Percentiles rank a stretch among this genome's conserved stretches.
These are phyloP conservation scores for Prosopocoilus inquinatus DNA, from an alignment of 2,888 invertebrate genomes.

Conservation along the genomic window DNA sequence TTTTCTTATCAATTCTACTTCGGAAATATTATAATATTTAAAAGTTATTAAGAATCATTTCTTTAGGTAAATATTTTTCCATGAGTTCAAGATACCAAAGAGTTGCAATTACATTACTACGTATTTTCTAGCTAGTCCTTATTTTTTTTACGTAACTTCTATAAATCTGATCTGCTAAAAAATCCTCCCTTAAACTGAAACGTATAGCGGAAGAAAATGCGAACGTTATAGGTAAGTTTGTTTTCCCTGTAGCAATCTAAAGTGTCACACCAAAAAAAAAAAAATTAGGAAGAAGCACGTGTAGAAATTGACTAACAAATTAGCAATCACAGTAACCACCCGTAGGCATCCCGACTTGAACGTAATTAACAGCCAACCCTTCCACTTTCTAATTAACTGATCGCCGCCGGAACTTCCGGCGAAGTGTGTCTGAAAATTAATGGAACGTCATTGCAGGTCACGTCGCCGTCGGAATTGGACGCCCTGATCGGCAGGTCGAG, in stretches of 20 bases:
- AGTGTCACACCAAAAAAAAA: background rate
- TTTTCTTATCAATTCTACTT: no score
- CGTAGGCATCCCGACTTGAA: no score
- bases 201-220: background rate
- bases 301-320: no score
- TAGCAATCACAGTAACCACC: no score
- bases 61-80: constrained; percentile 3
- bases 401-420: background rate
- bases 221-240: background rate
- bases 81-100: background rate
- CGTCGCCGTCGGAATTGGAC: constrained; percentile 60
- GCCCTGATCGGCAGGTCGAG: constrained; percentile 52
- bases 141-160: background rate
- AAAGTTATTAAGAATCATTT: background rate
- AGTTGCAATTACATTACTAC: constrained; percentile 1
- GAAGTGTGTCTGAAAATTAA: background rate
- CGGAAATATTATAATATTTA: background rate
- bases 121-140: background rate
- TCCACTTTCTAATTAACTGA: background rate
- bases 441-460: constrained; percentile 44
- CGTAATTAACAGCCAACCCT: no score
- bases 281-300: background rate
- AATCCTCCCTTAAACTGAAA: background rate
- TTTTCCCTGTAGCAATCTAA: background rate
- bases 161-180: background rate